Conservation (phyloP, 1,140 invertebrate species). For the Tetragonula clypearis region DNA sequence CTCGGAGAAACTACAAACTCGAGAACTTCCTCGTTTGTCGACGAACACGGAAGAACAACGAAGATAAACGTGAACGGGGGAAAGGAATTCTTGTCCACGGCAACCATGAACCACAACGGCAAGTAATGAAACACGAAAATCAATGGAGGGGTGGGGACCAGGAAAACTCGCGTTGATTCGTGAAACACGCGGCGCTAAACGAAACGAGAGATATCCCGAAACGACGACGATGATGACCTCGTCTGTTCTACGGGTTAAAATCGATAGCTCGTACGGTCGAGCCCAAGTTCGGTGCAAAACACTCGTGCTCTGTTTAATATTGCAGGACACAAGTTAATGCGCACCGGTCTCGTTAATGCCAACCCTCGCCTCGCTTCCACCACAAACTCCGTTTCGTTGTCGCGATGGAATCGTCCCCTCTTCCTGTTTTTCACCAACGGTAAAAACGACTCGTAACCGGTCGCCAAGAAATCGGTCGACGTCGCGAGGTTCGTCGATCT, state of each 20-base stretch:
- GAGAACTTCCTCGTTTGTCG: not conserved
- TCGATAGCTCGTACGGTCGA: constrained; percentile 75
- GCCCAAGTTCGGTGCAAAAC: constrained; percentile 71
- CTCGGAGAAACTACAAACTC: too few species aligned
- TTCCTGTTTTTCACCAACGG: not conserved
- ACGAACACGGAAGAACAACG: not conserved
- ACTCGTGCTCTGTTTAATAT: constrained; percentile 75
- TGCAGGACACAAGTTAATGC: constrained; percentile 72
- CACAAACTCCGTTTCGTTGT: not conserved
- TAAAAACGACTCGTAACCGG: not conserved
- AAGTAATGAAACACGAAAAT: too few species aligned
- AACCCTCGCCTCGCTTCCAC: constrained; percentile 21
- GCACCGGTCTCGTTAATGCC: constrained; percentile 52
- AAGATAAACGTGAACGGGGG: not conserved
- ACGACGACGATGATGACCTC: constrained; percentile 58
- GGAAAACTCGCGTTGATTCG: not conserved
- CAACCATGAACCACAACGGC: too few species aligned
- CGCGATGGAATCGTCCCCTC: not conserved
- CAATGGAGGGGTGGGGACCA: not conserved
- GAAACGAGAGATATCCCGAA: constrained; percentile 10
- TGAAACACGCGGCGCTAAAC: not conserved
- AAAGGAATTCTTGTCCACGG: not conserved
- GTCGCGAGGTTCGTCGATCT: not conserved
- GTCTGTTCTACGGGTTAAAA: constrained; percentile 67
- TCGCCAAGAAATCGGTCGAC: not conserved